Evolutionary conservation across 2,113 vertebrate species (phyloP), one percentile per base, ranked within the genome.

Genomic region (Bagarius yarrelli): DNA sequence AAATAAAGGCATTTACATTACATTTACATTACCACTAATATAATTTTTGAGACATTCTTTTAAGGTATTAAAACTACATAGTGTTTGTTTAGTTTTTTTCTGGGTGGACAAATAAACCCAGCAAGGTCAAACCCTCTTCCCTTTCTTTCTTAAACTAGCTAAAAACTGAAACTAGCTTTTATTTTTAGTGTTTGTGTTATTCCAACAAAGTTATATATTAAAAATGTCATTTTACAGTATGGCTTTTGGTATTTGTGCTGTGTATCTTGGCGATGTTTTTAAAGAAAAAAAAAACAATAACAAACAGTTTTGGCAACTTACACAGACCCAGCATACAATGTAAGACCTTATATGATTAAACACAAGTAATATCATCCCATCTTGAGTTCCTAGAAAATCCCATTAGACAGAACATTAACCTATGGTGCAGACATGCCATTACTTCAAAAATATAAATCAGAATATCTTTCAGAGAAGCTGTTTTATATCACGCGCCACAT

Each of bases 381-480:
- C 5, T 69, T 47, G 5, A 36, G 5, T 69, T 69, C 13, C 13
- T 18, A 70, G 8, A 27, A 70, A 25, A 50, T 14, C 2, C 5
- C n/a, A 50, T 50, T 23, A 50, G 67, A 70, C 13, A 50, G 67
- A 0, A 70, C 5, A 47, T 18, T 50, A 70, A 25, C 25, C 23
- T 16, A 4, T 44, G 5, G 36, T 44, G 64, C 34, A 80, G 36
- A 67, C 69, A 30, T 30, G 71, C 73, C 50, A 83, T 88, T 63
- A 83, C 80, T 61, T 70, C 80, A 81, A 27, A 80, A 50, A 34
- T 25, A 76, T 61, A 21, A 83, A 25, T 76, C 36, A 25, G 11
- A n/a, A 30, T 34, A 67, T 40, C 23, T 59, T 83, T 69, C n/a
- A 19, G 15, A 59, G 79, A 72, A 69, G 21, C 30, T 44, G 18